Evolutionary conservation across 2,797 vertebrate species (phyloP).

Genomic region (Anniella stebbinsi): DNA sequence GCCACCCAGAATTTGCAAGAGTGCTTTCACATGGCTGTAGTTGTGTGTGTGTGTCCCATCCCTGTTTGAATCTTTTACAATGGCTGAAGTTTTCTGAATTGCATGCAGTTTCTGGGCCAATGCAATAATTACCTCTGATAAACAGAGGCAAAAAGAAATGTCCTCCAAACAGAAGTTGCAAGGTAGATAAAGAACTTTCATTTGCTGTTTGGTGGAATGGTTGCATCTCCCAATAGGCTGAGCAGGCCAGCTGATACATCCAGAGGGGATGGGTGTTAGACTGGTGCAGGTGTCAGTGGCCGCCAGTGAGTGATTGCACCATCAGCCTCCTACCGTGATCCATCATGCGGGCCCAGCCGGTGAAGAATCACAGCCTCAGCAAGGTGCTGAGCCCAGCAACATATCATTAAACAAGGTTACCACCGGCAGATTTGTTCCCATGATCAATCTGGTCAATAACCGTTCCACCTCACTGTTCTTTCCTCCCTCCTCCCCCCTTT

Average conservation of each 20-base stretch:
- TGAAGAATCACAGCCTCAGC: slow-evolving; percentile 85
- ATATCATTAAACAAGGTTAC: slow-evolving; percentile 94
- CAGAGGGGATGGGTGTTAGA: slow-evolving; percentile 89
- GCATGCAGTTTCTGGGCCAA: neutral
- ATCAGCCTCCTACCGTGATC: slow-evolving; percentile 94
- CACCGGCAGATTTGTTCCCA: slow-evolving; percentile 85
- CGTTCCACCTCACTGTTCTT: slow-evolving; percentile 77
- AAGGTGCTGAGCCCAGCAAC: slow-evolving; percentile 89
- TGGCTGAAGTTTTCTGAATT: neutral
- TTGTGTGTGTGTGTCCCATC: neutral
- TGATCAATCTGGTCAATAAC: slow-evolving; percentile 88
- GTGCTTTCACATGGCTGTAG: neutral
- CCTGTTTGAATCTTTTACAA: fast-evolving
- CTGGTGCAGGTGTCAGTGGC: slow-evolving; percentile 88
- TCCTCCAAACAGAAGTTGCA: slow-evolving; percentile 59
- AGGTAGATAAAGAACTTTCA: slow-evolving; percentile 63
- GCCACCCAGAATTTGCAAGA: neutral
- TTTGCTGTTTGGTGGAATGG: slow-evolving; percentile 80
- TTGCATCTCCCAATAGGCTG: slow-evolving; percentile 81
- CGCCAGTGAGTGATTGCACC: slow-evolving; percentile 95
- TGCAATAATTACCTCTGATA: neutral
- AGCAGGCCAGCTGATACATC: slow-evolving; percentile 82
- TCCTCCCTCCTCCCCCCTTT: slow-evolving; percentile 37
- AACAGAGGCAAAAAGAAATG: slow-evolving; percentile 31
- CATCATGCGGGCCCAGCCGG: slow-evolving; percentile 91